phyloP scores from a whole-genome alignment of 1,140 invertebrate genomes.

The Listronotus bonariensis region DNA sequence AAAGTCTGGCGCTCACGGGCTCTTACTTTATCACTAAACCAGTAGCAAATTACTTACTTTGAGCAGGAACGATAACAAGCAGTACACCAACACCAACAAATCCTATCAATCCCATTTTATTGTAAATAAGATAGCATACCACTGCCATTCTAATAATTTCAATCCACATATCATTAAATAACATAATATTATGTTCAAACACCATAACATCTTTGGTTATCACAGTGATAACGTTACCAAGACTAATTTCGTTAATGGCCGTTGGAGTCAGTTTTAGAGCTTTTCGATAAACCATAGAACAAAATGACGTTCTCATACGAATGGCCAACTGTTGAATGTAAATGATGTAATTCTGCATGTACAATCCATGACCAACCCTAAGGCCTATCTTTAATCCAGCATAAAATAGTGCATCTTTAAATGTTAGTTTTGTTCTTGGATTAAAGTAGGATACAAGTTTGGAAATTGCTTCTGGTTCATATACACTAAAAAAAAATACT shows the following conservation, averaged over 20 bases:
- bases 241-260: slow-evolving; percentile 75
- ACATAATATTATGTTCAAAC: slow-evolving; percentile 69
- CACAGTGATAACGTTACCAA: slow-evolving; percentile 84
- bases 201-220: slow-evolving; percentile 86
- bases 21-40: too few relatives aligned
- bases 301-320: slow-evolving; percentile 77
- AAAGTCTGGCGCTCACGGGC: too few relatives aligned
- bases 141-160: slow-evolving; percentile 78
- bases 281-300: slow-evolving; percentile 83
- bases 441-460: slow-evolving; percentile 47
- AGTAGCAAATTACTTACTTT: slow-evolving; percentile 61
- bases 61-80: slow-evolving; percentile 79
- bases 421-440: slow-evolving; percentile 35
- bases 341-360: slow-evolving; percentile 76
- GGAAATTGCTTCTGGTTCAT: slow-evolving; percentile 38
- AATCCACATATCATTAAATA: slow-evolving; percentile 77
- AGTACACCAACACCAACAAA: slow-evolving; percentile 78
- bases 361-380: slow-evolving; percentile 32
- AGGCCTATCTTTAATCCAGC: slow-evolving; percentile 32
- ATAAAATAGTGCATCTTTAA: slow-evolving; percentile 41
- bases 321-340: slow-evolving; percentile 73
- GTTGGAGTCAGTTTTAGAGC: slow-evolving; percentile 69
- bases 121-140: slow-evolving; percentile 76
- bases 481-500: slow-evolving; percentile 29
- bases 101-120: slow-evolving; percentile 71